Percentiles rank a stretch among this genome's conserved stretches.
Conservation (phyloP, 1,140 invertebrate genomes). For the Vanessa atalanta region DNA sequence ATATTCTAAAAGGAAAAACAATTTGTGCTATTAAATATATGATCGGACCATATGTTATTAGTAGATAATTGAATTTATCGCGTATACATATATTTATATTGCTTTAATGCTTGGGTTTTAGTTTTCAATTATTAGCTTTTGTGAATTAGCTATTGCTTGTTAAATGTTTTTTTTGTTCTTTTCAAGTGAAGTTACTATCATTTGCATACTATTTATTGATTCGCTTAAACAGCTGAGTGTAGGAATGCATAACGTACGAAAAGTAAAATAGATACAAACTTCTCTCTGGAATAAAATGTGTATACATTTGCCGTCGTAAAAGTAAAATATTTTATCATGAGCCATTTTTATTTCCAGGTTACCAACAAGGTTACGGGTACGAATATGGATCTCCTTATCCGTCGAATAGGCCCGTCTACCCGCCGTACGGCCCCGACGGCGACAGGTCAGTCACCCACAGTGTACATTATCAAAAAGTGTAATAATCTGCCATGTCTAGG, state of each 20-base stretch:
- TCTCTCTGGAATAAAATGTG: too few species aligned
- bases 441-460: conserved; percentile 80
- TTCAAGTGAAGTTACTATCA: too few species aligned
- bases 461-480: too few species aligned
- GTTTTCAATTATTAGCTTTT: neutral
- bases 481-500: neutral
- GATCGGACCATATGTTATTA: too few species aligned
- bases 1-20: too few species aligned
- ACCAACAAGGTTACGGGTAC: conserved; percentile 82
- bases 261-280: too few species aligned
- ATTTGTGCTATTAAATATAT: too few species aligned
- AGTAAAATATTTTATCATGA: neutral
- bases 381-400: conserved; percentile 86
- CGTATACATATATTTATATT: neutral
- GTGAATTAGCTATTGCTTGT: conserved; percentile 6
- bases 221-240: too few species aligned
- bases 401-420: conserved; percentile 85
- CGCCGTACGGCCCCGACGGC: conserved; percentile 87
- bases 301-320: neutral
- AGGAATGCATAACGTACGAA: too few species aligned
- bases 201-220: too few species aligned
- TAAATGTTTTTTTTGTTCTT: neutral
- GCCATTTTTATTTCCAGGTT: conserved; percentile 60
- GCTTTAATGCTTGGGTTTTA: neutral
- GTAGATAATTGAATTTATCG: neutral